Evolutionary conservation across 2,888 invertebrate species (phyloP), one percentile per base, ranked within the genome.

Genomic region (Pristionchus japonicus): DNA sequence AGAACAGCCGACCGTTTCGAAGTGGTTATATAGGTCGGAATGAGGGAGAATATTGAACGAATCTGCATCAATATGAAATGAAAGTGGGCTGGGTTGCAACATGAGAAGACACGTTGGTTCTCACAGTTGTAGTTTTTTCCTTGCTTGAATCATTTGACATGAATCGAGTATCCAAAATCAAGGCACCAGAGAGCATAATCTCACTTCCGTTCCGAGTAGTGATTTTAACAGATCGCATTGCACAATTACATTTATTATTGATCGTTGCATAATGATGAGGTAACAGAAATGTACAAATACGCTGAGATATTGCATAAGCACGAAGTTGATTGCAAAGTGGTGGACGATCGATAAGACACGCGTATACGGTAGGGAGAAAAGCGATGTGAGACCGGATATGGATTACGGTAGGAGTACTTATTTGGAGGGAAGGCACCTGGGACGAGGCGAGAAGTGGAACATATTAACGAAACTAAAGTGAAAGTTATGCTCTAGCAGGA

Each of bases 261-360:
- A 77, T 43, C n/a, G 40, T 47, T 47, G 37, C 74, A 74, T 37
- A 40, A 20, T 47, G 15, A 77, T 47, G 77, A 77, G 77, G 77
- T 47, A 77, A 77, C 77, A 43, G 77, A 40, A 77, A 77, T 77
- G 77, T 77, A 77, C 77, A 77, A 77, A 77, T n/a, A 77, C 43
- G 77, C 77, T 77, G 77, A 77, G 77, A 77, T 77, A 77, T 77
- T 77, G 77, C 77, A 77, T 77, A 43, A 77, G n/a, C 3, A 77
- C 47, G 77, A 77, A n/a, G n/a, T n/a, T 77, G 77, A 77, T 77
- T 77, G 77, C 77, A 47, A 77, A 43, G 4, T n/a, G 23, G 27
- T 15, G 43, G 43, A 47, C 15, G 11, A 77, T 77, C 47, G 74
- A 74, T 74, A 40, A 74, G 40, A 77, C 77, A 43, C 77, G 77